Evolutionary conservation across 2,113 vertebrate genomes (phyloP), one percentile per base, ranked within the genome.

Genomic region (Girardinichthys multiradiatus): DNA sequence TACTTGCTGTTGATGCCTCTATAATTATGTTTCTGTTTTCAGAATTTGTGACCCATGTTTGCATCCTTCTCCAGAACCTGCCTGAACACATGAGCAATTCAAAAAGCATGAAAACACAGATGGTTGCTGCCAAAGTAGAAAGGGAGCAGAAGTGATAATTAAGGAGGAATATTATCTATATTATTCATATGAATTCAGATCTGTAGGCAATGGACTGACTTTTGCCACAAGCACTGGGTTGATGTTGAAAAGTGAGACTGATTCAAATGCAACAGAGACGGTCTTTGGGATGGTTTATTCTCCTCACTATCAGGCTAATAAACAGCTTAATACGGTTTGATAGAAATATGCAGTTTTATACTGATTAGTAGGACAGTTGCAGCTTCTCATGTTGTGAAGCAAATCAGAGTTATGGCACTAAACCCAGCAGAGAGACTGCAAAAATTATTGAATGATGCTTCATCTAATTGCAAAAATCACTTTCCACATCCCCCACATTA

Each of bases 211-310:
- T 71, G 31, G 13, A 69, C 37, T 84, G 72, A 81, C 80, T 84
- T 86, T 66, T 83, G 81, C 68, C 74, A 79, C 77, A 58, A 66
- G 72, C 42, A 39, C 58, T 6, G 39, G n/a, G 87, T 91, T 92
- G 89, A 92, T 91, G 82, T 77, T 51, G 63, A 76, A 66, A 76
- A 86, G 81, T 42, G n/a, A 39, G 33, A 76, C 26, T 83, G 70
- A 89, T 86, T 86, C 75, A 87, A 84, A 89, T 73, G 15, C 75
- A 79, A 79, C 66, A 75, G 68, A 66, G 60, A 15, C 31, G 14
- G 39, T 28, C 57, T 68, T 72, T 70, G 31, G 35, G 35, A 35
- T 35, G 24, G 8, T 54, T 54, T 54, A 54, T n/a, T n/a, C 48
- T 54, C 6, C 48, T 54, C 48, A 24, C 48, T 45, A 5, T 19